Conservation (phyloP, 2,113 vertebrate genomes). For the Istiophorus platypterus region DNA sequence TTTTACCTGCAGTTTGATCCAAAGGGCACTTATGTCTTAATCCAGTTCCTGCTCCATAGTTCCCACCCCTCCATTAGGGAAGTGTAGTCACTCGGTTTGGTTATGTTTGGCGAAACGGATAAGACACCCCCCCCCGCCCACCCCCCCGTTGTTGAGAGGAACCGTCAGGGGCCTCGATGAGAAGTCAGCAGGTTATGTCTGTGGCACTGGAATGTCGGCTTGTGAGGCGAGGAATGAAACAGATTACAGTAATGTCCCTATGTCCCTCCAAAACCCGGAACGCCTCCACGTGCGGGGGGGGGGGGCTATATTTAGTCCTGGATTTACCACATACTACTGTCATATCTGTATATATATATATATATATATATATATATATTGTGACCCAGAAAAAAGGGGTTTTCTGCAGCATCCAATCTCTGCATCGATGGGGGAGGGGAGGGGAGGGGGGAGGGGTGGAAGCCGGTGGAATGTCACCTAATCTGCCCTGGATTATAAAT, state of each 20-base stretch:
- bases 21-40: not conserved
- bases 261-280: constrained; percentile 45
- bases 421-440: constrained; percentile 27
- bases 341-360: no score
- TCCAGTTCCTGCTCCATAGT: not conserved
- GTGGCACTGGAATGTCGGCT: constrained; percentile 51
- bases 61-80: not conserved
- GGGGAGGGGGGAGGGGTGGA: not conserved
- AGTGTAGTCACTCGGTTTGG: not conserved
- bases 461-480: constrained; percentile 59
- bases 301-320: constrained; percentile 58
- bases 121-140: no score
- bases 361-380: constrained; percentile 36
- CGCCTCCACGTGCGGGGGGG: constrained; percentile 26
- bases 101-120: not conserved
- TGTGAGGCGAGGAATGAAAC: constrained; percentile 59
- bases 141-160: constrained; percentile 26
- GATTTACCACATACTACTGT: constrained; percentile 54
- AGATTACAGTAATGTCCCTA: constrained; percentile 64
- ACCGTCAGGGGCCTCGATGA: constrained; percentile 44
- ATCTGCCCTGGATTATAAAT: constrained; percentile 75
- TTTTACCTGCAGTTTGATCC: not conserved
- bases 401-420: constrained; percentile 54
- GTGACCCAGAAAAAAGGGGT: constrained; percentile 75
- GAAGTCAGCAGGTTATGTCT: constrained; percentile 41